Evolutionary conservation across 1,140 invertebrate genomes (phyloP).

Genomic region (Sinonovacula constricta): DNA sequence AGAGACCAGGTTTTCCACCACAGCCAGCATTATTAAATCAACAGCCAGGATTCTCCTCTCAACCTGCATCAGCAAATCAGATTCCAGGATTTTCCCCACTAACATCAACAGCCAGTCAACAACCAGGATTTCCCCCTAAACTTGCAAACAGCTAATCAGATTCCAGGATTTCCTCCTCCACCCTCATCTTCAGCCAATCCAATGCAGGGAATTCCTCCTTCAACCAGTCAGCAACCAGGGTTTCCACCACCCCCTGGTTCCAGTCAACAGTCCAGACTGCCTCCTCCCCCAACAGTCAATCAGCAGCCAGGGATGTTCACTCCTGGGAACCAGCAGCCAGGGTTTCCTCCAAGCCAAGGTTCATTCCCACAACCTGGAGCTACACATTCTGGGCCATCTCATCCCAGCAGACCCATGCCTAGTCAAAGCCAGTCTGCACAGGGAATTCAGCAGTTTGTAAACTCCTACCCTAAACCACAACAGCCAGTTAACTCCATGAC

Average conservation of each 20-base stretch:
- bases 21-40: background rate
- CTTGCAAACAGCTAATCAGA: constrained; percentile 4
- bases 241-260: constrained; percentile 36
- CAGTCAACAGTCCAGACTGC: background rate
- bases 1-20: background rate
- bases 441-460: constrained; percentile 21
- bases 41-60: constrained; percentile 7
- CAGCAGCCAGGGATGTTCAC: background rate
- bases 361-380: background rate
- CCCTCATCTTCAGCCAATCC: constrained; percentile 27
- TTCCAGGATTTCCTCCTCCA: constrained; percentile 33
- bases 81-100: constrained; percentile 17
- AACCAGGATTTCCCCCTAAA: constrained; percentile 25
- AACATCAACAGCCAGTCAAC: constrained; percentile 9
- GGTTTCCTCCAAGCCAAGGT: constrained; percentile 26
- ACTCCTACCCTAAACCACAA: constrained; percentile 22
- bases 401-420: background rate
- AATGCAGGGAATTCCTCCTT: constrained; percentile 13
- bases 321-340: constrained; percentile 21
- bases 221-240: constrained; percentile 27
- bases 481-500: constrained; percentile 27
- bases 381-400: no score
- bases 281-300: constrained; percentile 24
- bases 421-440: background rate
- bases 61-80: constrained; percentile 22